A percentile compares a stretch with the other conserved stretches of the same genome.
phyloP scores from a whole-genome alignment of 1,140 invertebrate species.

The Dinoponera quadriceps region DNA sequence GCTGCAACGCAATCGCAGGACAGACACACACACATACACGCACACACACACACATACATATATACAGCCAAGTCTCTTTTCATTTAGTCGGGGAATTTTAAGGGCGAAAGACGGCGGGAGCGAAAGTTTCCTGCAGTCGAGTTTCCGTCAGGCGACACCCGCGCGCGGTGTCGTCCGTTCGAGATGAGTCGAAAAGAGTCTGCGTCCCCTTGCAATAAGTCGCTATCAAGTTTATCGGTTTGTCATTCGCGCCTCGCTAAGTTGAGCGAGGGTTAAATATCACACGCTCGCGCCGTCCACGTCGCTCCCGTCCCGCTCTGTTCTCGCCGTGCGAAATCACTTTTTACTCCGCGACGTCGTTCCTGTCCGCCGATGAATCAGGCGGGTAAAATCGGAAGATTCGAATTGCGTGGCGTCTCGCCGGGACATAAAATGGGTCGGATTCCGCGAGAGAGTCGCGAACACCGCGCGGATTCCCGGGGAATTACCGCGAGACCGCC shows the following conservation, averaged over 20 bases:
- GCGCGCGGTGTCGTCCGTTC: constrained; percentile 16
- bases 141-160: constrained; percentile 52
- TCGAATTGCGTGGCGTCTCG: too few relatives aligned
- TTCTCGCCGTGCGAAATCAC: background rate
- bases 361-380: too few relatives aligned
- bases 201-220: constrained; percentile 44
- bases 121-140: constrained; percentile 47
- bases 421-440: too few relatives aligned
- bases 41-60: too few relatives aligned
- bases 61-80: constrained; percentile 44
- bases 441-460: too few relatives aligned
- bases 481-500: background rate
- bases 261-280: constrained; percentile 15
- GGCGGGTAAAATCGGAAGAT: too few relatives aligned
- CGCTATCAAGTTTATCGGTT: constrained; percentile 32
- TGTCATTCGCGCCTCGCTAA: background rate
- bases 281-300: background rate
- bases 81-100: constrained; percentile 55
- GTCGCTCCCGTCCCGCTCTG: background rate
- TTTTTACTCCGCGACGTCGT: too few relatives aligned
- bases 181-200: constrained; percentile 28
- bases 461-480: too few relatives aligned
- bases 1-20: constrained; percentile 52
- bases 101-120: constrained; percentile 30
- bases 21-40: too few relatives aligned